Conservation (phyloP, 2,113 vertebrate species). For the Hemibagrus wyckioides region DNA sequence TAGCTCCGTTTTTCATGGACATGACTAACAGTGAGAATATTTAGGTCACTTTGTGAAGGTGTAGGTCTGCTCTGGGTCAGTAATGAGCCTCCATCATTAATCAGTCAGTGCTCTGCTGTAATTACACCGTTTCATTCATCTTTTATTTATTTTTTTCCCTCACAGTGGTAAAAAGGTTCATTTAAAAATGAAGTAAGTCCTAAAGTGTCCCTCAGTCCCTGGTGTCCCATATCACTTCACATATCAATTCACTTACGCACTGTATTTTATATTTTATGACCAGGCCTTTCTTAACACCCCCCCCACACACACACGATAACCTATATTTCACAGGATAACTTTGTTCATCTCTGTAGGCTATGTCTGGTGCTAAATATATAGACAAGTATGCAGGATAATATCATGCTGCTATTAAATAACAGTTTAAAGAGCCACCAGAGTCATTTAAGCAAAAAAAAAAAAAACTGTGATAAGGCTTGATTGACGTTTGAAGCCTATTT, state of each 20-base stretch:
- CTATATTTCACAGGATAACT: not conserved
- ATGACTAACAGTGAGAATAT: not conserved
- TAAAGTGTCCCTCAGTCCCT: not conserved
- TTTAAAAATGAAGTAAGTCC: not conserved
- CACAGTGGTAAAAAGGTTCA: not conserved
- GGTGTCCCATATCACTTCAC: not conserved
- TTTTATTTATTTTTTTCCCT: not conserved
- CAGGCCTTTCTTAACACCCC: not conserved
- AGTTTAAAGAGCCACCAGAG: not conserved
- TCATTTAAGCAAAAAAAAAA: not conserved
- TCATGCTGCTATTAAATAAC: not conserved
- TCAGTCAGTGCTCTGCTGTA: not conserved
- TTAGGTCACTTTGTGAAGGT: not conserved
- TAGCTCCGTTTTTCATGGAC: not conserved
- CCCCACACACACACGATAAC: not conserved
- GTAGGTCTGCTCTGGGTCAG: not conserved
- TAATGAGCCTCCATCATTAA: not conserved
- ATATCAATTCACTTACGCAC: not conserved
- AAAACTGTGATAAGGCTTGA: too few species aligned
- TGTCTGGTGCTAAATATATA: not conserved
- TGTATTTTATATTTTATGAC: not conserved
- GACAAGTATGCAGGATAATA: not conserved
- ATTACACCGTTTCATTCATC: not conserved
- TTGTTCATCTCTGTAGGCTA: not conserved
- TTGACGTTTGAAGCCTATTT: not conserved